Percentiles rank a stretch among this genome's conserved stretches.
These are phyloP conservation scores for Brenthis ino DNA, from an alignment of 2,888 invertebrate genomes.

Conservation along the genomic window DNA sequence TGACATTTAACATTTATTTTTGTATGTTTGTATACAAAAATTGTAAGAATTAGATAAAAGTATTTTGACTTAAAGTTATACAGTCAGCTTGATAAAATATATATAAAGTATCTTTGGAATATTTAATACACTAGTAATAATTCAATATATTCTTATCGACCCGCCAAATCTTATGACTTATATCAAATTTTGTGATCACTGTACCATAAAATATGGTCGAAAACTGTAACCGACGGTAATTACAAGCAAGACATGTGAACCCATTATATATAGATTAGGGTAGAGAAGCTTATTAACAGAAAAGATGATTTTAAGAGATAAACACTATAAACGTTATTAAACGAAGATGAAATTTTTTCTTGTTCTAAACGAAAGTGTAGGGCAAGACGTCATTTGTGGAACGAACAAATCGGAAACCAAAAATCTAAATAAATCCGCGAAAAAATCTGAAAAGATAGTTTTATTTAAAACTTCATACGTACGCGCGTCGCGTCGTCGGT, in stretches of 20 bases:
- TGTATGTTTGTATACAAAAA: no score
- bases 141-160: conserved; percentile 4
- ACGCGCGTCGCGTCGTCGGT: no score
- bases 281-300: conserved; percentile 61
- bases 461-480: no score
- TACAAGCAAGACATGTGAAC: conserved; percentile 76
- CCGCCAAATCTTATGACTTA: conserved; percentile 44
- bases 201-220: conserved; percentile 76
- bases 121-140: not conserved
- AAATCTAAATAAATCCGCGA: no score
- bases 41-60: no score
- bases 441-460: no score
- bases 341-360: conserved; percentile 16
- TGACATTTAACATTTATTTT: no score
- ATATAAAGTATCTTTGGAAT: not conserved
- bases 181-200: conserved; percentile 49
- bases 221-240: conserved; percentile 71
- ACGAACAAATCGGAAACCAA: no score
- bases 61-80: no score
- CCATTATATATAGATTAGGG: conserved; percentile 80
- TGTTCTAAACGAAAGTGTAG: not conserved
- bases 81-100: not conserved
- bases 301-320: conserved; percentile 69
- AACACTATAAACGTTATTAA: conserved; percentile 37
- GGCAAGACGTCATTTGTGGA: not conserved